Conservation (phyloP, 2,888 invertebrate genomes). For the Pardosa pseudoannulata region DNA sequence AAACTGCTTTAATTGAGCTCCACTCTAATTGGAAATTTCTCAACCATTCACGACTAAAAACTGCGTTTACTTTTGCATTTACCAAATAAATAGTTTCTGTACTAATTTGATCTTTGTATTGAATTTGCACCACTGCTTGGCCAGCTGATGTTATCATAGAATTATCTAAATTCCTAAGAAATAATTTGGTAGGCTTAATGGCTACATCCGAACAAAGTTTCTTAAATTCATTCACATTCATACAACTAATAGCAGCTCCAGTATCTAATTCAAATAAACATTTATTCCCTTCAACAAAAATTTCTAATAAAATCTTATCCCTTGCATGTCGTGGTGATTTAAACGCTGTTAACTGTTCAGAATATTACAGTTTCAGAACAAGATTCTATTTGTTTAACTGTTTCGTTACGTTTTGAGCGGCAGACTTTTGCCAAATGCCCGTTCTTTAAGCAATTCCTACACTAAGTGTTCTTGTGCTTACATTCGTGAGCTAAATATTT, state of each 20-base stretch:
- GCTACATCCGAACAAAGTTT: no score
- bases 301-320: slow-evolving; percentile 53
- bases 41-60: no score
- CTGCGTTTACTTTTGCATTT: no score
- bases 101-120: slow-evolving; percentile 42
- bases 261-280: slow-evolving; percentile 41
- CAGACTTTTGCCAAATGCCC: slow-evolving; percentile 47
- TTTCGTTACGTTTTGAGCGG: slow-evolving; percentile 44
- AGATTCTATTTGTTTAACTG: slow-evolving; percentile 46
- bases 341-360: slow-evolving; percentile 53
- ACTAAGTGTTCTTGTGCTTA: slow-evolving; percentile 49
- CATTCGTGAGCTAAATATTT: slow-evolving; percentile 52
- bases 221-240: slow-evolving; percentile 47
- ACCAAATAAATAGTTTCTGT: slow-evolving; percentile 40
- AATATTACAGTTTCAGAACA: slow-evolving; percentile 48
- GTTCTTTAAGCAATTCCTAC: slow-evolving; percentile 50
- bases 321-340: slow-evolving; percentile 54
- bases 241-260: slow-evolving; percentile 40
- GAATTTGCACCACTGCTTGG: slow-evolving; percentile 31
- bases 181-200: no score
- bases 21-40: slow-evolving; percentile 36
- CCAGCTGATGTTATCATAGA: slow-evolving; percentile 45
- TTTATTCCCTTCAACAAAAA: slow-evolving; percentile 55
- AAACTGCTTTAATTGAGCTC: slow-evolving; percentile 44
- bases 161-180: slow-evolving; percentile 47